Percentiles rank a stretch among this genome's conserved stretches.
phyloP scores from a whole-genome alignment of 1,140 invertebrate species.

The Euglossa dilemma region DNA sequence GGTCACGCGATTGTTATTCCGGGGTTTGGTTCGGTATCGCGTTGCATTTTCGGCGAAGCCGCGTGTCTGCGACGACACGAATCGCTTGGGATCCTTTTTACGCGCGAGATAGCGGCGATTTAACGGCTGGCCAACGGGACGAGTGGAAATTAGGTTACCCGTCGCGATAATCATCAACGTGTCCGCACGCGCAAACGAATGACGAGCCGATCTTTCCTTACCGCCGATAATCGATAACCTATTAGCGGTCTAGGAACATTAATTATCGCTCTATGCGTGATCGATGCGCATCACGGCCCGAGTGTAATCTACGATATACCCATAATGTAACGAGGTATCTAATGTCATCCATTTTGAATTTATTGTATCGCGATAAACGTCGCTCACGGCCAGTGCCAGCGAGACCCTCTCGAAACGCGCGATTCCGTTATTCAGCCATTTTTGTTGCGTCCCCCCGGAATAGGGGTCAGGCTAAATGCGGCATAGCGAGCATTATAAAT shows the following conservation, averaged over 20 bases:
- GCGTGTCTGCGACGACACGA: not conserved
- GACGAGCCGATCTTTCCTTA: slow-evolving; percentile 10
- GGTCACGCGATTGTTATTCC: slow-evolving; percentile 42
- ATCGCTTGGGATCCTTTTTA: not conserved
- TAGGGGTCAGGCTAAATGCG: slow-evolving; percentile 1
- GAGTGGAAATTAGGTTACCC: slow-evolving; percentile 40
- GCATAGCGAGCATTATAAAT: slow-evolving; percentile 39
- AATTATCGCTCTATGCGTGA: slow-evolving; percentile 32
- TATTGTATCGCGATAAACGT: slow-evolving; percentile 13
- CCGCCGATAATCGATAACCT: slow-evolving; percentile 38
- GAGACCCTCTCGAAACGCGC: not conserved
- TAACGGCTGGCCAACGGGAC: slow-evolving; percentile 22
- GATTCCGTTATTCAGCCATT: slow-evolving; percentile 1
- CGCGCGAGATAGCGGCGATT: not conserved
- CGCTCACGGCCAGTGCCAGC: not conserved
- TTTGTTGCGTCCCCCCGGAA: slow-evolving; percentile 17
- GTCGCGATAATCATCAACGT: slow-evolving; percentile 47
- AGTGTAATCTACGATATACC: slow-evolving; percentile 23
- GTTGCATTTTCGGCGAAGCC: not conserved
- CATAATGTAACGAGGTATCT: slow-evolving; percentile 17
- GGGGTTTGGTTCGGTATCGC: not conserved
- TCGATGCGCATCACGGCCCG: slow-evolving; percentile 1
- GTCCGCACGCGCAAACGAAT: slow-evolving; percentile 36
- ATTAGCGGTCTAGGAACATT: slow-evolving; percentile 44
- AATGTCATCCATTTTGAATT: slow-evolving; percentile 5